Evolutionary conservation across 2,113 vertebrate species (phyloP), one percentile per base, ranked within the genome.

Genomic region (Hirundichthys speculiger): DNA sequence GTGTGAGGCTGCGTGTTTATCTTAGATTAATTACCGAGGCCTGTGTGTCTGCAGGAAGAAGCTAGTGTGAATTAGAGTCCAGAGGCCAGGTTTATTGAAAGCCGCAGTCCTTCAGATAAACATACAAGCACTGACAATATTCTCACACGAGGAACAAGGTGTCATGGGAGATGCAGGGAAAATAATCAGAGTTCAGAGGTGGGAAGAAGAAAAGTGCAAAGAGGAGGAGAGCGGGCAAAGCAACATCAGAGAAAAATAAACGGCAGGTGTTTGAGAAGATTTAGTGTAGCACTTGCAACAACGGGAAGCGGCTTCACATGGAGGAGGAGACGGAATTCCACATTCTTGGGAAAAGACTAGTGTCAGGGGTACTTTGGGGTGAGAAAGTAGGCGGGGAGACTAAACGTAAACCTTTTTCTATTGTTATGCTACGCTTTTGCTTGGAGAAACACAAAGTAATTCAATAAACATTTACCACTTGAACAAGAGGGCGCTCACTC

Each of bases 231-330:
- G 72, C 60, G 58, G 41, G 9, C 69, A 83, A 77, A 79, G 80
- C 82, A 84, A 83, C 71, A 69, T 4, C 43, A 15, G 72, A 71
- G 79, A 74, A 87, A 87, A 90, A 89, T 80, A 90, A 85, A 88
- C 81, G 69, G 69, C 90, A 91, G 90, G 88, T 92, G 88, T 89
- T 91, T 91, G 76, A 59, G 75, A 56, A 85, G 90, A 90, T 91
- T 92, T 90, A 88, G 81, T 42, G 79, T 55, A 80, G 79, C 75
- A 79, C 82, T 87, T 78, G 80, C 75, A 76, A 76, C 80, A 88
- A 86, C 22, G 79, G 76, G 75, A 86, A 86, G 56, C 2, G 47
- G 50, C 58, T 79, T 83, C 82, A 85, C 0, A 21, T 13, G 25
- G 75, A 73, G 69, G 69, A 82, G 73, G 59, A 75, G 61, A 27